These are phyloP conservation scores for Pantherophis alleghaniensis DNA, from an alignment of 2,797 vertebrate species.

Conservation along the genomic window DNA sequence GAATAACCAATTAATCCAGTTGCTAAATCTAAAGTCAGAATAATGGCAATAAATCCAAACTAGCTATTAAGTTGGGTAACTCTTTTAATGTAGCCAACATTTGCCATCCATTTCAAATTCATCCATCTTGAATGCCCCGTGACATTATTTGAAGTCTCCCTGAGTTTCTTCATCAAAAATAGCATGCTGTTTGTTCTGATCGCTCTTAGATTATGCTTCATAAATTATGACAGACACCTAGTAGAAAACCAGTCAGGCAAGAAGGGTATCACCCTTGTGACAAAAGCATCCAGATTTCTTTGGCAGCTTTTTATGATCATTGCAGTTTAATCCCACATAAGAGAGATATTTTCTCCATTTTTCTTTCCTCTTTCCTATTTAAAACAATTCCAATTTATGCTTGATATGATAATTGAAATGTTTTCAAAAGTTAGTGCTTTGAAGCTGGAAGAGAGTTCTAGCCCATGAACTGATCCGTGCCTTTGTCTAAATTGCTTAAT, in stretches of 20 bases:
- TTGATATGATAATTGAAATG: slow-evolving; percentile 63
- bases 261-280: slow-evolving; percentile 64
- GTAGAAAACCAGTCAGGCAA: slow-evolving; percentile 66
- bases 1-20: not conserved
- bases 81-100: not conserved
- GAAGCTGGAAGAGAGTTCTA: slow-evolving; percentile 20
- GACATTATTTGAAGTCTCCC: slow-evolving; percentile 17
- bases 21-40: not conserved
- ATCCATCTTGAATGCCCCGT: not conserved
- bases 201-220: slow-evolving; percentile 59
- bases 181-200: slow-evolving; percentile 48
- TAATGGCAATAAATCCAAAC: not conserved
- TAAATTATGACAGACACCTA: slow-evolving; percentile 69
- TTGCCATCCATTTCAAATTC: not conserved
- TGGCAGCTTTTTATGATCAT: slow-evolving; percentile 64
- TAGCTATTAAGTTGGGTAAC: not conserved
- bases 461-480: slow-evolving; percentile 33
- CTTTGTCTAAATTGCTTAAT: slow-evolving; percentile 1
- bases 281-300: slow-evolving; percentile 57
- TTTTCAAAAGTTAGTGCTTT: slow-evolving; percentile 43
- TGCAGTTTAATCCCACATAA: slow-evolving; percentile 64
- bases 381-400: slow-evolving; percentile 56
- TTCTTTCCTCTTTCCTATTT: slow-evolving; percentile 21
- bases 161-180: slow-evolving; percentile 34
- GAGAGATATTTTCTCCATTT: slow-evolving; percentile 45